A percentile compares a stretch with the other conserved stretches of the same genome.
Evolutionary conservation across 2,113 vertebrate genomes (phyloP).

Genomic region (Tachysurus fulvidraco): DNA sequence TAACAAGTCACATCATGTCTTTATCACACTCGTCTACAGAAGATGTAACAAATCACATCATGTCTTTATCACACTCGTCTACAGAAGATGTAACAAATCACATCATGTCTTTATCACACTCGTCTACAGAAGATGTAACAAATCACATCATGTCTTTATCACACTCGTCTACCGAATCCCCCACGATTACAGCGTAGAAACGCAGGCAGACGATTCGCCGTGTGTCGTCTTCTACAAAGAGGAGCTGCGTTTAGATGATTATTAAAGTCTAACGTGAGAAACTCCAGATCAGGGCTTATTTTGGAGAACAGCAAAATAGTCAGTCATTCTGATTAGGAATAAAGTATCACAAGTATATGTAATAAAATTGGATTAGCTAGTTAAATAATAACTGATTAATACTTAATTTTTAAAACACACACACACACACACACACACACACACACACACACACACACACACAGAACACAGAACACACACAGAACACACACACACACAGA

Average conservation of each 20-base stretch:
- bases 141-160: background rate
- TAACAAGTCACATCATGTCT: background rate
- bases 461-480: no score
- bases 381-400: background rate
- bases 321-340: background rate
- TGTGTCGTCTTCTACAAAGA: background rate
- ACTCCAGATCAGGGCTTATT: background rate
- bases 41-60: background rate
- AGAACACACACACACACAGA: no score
- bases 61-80: background rate
- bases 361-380: background rate
- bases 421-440: no score
- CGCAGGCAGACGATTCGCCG: background rate
- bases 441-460: no score
- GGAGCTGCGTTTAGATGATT: background rate
- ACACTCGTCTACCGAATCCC: background rate
- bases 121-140: background rate
- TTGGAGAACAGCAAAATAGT: background rate
- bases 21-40: background rate
- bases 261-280: background rate
- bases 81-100: background rate
- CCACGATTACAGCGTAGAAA: background rate
- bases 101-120: background rate
- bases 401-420: no score
- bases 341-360: background rate